These are phyloP conservation scores for Hydrotaea diabolus DNA, from an alignment of 2,888 invertebrate genomes.

Conservation along the genomic window DNA sequence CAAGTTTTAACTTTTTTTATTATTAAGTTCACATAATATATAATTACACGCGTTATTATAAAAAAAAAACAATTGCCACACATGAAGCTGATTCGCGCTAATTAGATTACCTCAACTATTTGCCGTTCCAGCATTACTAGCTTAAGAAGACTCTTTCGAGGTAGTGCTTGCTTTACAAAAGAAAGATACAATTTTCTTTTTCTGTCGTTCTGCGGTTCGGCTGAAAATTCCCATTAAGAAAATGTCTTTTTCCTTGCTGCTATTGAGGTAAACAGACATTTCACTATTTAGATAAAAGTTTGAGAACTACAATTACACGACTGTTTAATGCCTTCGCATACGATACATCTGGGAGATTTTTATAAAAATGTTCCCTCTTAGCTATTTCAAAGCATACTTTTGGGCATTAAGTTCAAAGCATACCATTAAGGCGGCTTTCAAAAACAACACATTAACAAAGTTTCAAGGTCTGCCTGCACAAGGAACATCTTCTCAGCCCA, in stretches of 20 bases:
- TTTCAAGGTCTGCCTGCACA: slow-evolving; percentile 1
- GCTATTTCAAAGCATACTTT: slow-evolving; percentile 11
- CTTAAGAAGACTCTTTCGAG: too few relatives aligned
- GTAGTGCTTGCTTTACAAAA: too few relatives aligned
- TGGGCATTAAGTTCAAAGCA: background rate
- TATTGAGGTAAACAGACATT: background rate
- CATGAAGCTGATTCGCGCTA: too few relatives aligned
- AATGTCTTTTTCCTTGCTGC: background rate
- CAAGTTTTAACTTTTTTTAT: too few relatives aligned
- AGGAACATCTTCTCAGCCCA: background rate
- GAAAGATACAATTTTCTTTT: background rate
- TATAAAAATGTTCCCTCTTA: background rate
- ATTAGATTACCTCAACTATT: too few relatives aligned
- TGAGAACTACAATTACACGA: background rate
- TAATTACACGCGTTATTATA: too few relatives aligned
- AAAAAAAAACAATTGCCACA: too few relatives aligned
- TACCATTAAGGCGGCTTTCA: background rate
- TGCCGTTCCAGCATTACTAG: too few relatives aligned
- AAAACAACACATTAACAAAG: slow-evolving; percentile 21
- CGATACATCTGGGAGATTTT: background rate
- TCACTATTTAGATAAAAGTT: background rate
- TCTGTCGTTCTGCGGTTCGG: background rate
- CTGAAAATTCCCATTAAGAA: background rate
- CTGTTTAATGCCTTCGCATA: background rate
- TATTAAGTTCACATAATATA: too few relatives aligned